Base-by-base conservation (phyloP, 92 coral and sea anemone species). In the Scolanthus callimorphus region DNA sequence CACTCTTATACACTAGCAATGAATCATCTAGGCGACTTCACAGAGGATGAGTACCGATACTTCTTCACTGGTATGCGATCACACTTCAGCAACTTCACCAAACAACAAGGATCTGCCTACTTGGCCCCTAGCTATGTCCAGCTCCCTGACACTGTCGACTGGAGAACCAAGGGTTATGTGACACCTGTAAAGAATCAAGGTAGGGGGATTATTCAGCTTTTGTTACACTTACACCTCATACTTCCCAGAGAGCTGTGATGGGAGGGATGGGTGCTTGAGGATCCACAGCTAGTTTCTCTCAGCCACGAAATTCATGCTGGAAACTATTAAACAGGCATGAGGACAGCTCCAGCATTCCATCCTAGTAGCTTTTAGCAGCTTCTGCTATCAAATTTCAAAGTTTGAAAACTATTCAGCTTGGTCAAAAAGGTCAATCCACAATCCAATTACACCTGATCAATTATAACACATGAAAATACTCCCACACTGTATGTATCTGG, bases 171-270 rank as follows among this genome's bases (percentile, higher is more conserved):
- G 29, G 97, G 97, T 39, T 84, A 78, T 27, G 97, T 90, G n/a
- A 90, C 97, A 15, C 79, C 78, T 6, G 97, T 90, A 1, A 86
- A 90, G 61, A 78, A 90, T 38, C 97, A 90, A 65, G 90, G 97
- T 90, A 70, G 12, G 70, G 23, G 24, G 8, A 31, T n/a, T n/a
- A n/a, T n/a, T n/a, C n/a, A n/a, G n/a, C n/a, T n/a, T n/a, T n/a
- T 15, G 2, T 19, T 13, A 19, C n/a, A n/a, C n/a, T n/a, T 34
- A 34, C 41, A 6, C 15, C 8, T 34, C 41, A 34, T 34, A 15
- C 41, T 6, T 34, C 6, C 41, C 41, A 6, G 22, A 19, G 22
- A 6, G 23, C 22, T 11, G 17, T 20, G 52, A 46, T 15, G 15
- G 43, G 43, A 15, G 9, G 6, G 43, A 6, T 6, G 15, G 15